Base-by-base conservation (phyloP, 2,888 invertebrate species). In the Bimastos eiseni region DNA sequence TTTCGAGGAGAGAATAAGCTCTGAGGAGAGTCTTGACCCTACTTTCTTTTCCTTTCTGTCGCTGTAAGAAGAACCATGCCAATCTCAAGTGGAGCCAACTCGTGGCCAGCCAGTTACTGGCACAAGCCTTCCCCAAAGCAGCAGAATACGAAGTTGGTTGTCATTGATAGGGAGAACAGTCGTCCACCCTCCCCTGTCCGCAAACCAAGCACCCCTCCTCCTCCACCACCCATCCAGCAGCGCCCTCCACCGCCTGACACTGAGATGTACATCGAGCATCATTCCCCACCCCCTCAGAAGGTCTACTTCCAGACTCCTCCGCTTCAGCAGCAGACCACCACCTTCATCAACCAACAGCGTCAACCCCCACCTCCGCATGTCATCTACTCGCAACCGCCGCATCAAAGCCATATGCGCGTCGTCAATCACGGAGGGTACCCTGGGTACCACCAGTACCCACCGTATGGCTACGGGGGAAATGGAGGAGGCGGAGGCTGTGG, bases 81-180 rank as follows among this genome's bases (percentile, higher is more conserved):
- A 11, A 91, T 91, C 44, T 91, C 91, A 11, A 90, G 83, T 49
- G 91, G 91, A 34, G 90, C 91, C 88, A 91, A 91, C 70, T 90
- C 90, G 8, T 91, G 91, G 91, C 91, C 91, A 24, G 90, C 55
- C 70, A 90, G 88, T 30, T 91, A 91, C 90, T 83, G 41, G 55
- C 38, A 41, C 33, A 44, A 44, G 37, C 83, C 83, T 21, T 33
- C 88, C 44, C 90, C 44, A 33, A 90, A 83, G 33, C 41, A 44
- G 36, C n/a, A 33, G 38, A 90, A 84, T 36, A n/a, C 91, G 30
- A 90, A 41, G 41, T 13, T 91, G 37, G 90, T 91, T 34, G 70
- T 91, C 17, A n/a, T 90, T 34, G 91, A 91, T 33, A 37, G 37
- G 17, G 84, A 30, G 3, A 1, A 33, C n/a, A 89, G 89, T 55